Conservation (phyloP, 2,797 vertebrate genomes). For the Acrocephalus scirpaceus region DNA sequence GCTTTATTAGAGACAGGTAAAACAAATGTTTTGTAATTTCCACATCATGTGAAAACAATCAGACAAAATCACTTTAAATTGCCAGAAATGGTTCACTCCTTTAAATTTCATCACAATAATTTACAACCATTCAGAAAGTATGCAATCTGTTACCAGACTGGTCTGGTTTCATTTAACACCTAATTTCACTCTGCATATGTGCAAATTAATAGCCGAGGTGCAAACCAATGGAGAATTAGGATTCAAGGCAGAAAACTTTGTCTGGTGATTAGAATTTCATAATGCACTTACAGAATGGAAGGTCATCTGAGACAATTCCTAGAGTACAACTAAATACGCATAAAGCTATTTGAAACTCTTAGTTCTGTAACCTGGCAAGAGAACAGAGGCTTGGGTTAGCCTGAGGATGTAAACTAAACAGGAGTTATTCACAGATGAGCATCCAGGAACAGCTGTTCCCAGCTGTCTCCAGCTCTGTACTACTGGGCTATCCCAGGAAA, state of each 20-base stretch:
- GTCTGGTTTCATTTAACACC: conserved; percentile 26
- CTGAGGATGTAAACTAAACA: neutral
- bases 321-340: neutral
- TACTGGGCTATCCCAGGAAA: neutral
- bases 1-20: neutral
- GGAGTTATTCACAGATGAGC: neutral
- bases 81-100: neutral
- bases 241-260: neutral
- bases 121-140: neutral
- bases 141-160: neutral
- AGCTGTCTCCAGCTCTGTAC: neutral
- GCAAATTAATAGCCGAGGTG: neutral
- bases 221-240: neutral
- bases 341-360: neutral
- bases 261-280: neutral
- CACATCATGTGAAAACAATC: neutral
- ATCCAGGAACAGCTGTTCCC: neutral
- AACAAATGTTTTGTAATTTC: neutral
- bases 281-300: neutral
- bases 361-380: neutral
- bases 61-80: neutral
- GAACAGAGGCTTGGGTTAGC: neutral
- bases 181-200: neutral
- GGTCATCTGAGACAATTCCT: neutral
- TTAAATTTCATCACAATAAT: neutral